phyloP scores from a whole-genome alignment of 2,113 vertebrate genomes.

The rabbit (Oryctolagus cuniculus) region mOryCun1.1 NC_091442.1:63770001-63770500 shows the following conservation, averaged over 20 bases:
- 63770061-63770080: not conserved
- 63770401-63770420: too few species aligned
- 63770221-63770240: not conserved
- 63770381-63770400: too few species aligned
- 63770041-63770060: not conserved
- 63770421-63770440: too few species aligned
- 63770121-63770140: rapidly evolving
- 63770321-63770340: too few species aligned
- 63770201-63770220: not conserved
- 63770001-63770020: not conserved
- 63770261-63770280: not conserved
- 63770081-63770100: slow-evolving; percentile 7
- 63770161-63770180: not conserved
- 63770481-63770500: too few species aligned
- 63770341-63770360: too few species aligned
- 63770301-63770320: too few species aligned
- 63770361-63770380: too few species aligned
- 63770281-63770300: not conserved
- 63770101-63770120: not conserved
- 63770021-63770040: not conserved
- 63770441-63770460: too few species aligned
- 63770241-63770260: not conserved
- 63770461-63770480: too few species aligned
- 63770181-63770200: not conserved
- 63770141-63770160: not conserved